phyloP scores from a whole-genome alignment of 2,888 invertebrate genomes.

The Ferdinandea cuprea region DNA sequence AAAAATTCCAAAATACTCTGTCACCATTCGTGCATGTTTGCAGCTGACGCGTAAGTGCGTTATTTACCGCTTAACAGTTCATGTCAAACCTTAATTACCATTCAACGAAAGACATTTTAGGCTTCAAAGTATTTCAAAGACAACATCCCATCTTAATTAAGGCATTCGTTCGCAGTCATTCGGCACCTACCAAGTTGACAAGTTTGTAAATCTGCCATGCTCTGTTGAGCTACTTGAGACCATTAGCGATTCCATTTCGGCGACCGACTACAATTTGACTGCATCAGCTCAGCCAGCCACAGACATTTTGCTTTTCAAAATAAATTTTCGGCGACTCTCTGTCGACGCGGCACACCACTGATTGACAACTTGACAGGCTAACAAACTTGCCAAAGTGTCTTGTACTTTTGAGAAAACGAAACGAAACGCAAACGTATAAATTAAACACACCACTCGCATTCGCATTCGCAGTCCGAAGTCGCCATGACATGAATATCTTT shows the following conservation, averaged over 20 bases:
- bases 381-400: slow-evolving; percentile 54
- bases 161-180: slow-evolving; percentile 9
- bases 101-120: too few relatives aligned
- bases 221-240: slow-evolving; percentile 3
- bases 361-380: slow-evolving; percentile 63
- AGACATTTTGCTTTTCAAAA: slow-evolving; percentile 10
- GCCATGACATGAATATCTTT: slow-evolving; percentile 40
- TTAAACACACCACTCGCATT: slow-evolving; percentile 44
- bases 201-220: not conserved
- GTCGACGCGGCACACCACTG: slow-evolving; percentile 35
- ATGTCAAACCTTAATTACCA: not conserved
- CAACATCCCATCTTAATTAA: slow-evolving; percentile 19
- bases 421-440: slow-evolving; percentile 54
- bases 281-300: too few relatives aligned
- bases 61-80: not conserved
- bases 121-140: slow-evolving; percentile 30
- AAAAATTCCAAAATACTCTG: too few relatives aligned
- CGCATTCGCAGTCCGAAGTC: too few relatives aligned
- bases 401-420: slow-evolving; percentile 26
- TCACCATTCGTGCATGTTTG: too few relatives aligned
- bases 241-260: slow-evolving; percentile 44
- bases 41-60: too few relatives aligned
- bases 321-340: slow-evolving; percentile 42
- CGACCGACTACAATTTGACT: not conserved
- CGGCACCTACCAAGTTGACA: slow-evolving; percentile 1